Conservation (phyloP, 2,113 vertebrate genomes). For the Gnathonemus longibarbis region DNA sequence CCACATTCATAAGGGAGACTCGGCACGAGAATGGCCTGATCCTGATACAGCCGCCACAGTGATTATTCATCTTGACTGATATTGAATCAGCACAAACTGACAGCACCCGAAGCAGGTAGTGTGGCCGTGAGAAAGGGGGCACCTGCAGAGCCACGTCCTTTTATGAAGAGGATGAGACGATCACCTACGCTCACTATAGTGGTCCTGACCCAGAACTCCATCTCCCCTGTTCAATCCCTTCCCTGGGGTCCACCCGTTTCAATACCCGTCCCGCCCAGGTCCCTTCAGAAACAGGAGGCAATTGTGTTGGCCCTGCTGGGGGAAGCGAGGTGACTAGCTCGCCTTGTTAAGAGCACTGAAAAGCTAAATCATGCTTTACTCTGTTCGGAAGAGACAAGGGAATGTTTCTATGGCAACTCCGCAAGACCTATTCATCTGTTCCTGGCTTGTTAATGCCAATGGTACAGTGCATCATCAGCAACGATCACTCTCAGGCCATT, state of each 20-base stretch:
- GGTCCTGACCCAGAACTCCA: not conserved
- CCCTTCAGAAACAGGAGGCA: constrained; percentile 18
- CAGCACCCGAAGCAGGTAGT: not conserved
- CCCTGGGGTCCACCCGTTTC: not conserved
- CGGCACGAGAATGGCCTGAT: not conserved
- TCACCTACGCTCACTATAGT: not conserved
- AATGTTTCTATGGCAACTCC: constrained; percentile 59
- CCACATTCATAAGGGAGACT: not conserved
- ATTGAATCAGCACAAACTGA: not conserved
- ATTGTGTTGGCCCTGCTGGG: constrained; percentile 9
- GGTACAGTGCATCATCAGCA: not conserved
- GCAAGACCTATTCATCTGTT: constrained; percentile 49
- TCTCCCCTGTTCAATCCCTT: not conserved
- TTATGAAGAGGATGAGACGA: not conserved
- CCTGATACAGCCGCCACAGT: not conserved
- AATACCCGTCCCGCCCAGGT: not conserved
- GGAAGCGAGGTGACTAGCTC: constrained; percentile 13
- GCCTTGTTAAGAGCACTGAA: constrained; percentile 43
- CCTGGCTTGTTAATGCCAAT: constrained; percentile 21
- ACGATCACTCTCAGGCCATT: not conserved
- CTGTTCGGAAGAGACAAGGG: constrained; percentile 54
- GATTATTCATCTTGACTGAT: not conserved
- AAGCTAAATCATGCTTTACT: constrained; percentile 49
- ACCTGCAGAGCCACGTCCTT: not conserved
- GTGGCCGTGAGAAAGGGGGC: not conserved